Conservation (phyloP, 2,888 invertebrate species). For the Amphipoea lucens region DNA sequence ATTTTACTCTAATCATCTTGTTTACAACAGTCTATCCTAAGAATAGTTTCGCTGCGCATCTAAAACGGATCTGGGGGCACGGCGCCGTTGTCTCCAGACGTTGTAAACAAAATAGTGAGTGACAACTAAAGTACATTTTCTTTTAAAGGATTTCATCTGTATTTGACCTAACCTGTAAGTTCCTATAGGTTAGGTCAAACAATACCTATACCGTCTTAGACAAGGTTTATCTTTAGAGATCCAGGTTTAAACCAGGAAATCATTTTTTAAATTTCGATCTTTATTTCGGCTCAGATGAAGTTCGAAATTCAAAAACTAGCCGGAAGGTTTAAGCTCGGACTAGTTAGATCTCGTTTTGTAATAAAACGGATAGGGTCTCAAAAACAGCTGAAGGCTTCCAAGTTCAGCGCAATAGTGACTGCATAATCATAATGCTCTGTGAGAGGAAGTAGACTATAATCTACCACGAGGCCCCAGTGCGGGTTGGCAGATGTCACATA, state of each 20-base stretch:
- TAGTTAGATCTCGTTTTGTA: not conserved
- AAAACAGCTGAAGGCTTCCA: not conserved
- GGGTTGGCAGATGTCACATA: too few species aligned
- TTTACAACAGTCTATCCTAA: not conserved
- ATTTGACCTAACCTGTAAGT: not conserved
- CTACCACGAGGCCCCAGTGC: not conserved
- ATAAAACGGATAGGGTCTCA: not conserved
- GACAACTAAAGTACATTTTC: not conserved
- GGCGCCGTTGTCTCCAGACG: not conserved
- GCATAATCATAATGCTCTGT: not conserved
- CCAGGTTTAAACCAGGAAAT: not conserved
- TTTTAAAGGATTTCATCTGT: not conserved
- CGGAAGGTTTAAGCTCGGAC: not conserved
- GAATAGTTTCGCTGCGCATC: not conserved
- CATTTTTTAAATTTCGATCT: not conserved
- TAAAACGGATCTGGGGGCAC: not conserved
- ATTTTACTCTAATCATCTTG: not conserved
- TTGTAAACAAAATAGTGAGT: not conserved
- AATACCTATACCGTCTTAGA: not conserved
- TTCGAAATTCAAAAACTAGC: not conserved
- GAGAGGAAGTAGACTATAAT: too few species aligned
- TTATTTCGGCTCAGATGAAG: not conserved
- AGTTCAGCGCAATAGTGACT: not conserved
- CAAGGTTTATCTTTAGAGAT: not conserved
- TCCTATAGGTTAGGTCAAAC: not conserved